Base-by-base conservation (phyloP, 2,797 vertebrate species). In the Bufotes viridis region DNA sequence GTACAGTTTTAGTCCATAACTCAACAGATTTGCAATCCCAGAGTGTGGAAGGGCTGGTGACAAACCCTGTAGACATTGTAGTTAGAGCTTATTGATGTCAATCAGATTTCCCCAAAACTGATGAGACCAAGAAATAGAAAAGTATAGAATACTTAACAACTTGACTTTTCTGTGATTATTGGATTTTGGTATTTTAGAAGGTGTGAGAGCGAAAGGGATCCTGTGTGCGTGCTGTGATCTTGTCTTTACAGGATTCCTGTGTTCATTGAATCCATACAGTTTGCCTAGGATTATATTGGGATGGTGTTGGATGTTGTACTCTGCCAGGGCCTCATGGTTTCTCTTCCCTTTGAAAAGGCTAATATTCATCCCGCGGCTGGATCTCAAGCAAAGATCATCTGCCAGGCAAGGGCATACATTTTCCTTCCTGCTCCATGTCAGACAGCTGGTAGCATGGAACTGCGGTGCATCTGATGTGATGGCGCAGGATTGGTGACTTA, bases 331-430 rank as follows among this genome's bases (percentile, higher is more conserved):
- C 88, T 89, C 85, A 89, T 86, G 88, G 84, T 89, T 89, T 89
- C 84, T 89, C 88, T 89, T 89, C 88, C 88, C 84, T 89, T 89
- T 89, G 85, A 89, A 42, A 89, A 89, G 88, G 88, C 88, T 86
- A 87, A 83, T 78, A 87, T 82, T 81, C 88, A 89, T 70, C 88
- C 84, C 3, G 80, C 79, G 57, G 80, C 84, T 86, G 88, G 88
- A 89, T 79, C 80, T 74, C 88, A 89, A 79, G 80, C 84, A 81
- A 83, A 87, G 84, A 89, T 89, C 84, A 83, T 89, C 88, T 89
- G 79, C 88, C 88, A 89, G 88, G 84, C 88, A 86, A 89, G 88
- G 88, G 88, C 84, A 86, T 49, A 83, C 22, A 78, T 42, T 75
- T 89, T 89, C 84, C 74, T 83, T 76, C 88, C 84, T 89, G 84